phyloP scores from a whole-genome alignment of 2,113 vertebrate species.

The Mugil cephalus region DNA sequence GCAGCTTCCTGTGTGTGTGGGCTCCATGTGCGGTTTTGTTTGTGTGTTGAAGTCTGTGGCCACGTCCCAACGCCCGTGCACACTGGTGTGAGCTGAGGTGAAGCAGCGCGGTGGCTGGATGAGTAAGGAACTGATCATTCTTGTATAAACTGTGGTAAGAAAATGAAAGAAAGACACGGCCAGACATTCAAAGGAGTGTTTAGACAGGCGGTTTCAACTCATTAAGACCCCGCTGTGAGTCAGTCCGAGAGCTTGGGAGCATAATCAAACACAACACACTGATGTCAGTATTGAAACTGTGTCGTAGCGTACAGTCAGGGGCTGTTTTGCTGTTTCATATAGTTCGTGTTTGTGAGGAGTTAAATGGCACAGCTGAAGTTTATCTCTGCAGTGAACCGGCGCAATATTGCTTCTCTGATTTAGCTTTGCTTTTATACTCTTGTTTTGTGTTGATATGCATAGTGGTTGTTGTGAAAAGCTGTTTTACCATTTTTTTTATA shows the following conservation, averaged over 20 bases:
- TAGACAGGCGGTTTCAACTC: conserved; percentile 32
- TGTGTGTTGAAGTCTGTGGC: neutral
- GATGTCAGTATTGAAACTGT: neutral
- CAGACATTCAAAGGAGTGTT: neutral
- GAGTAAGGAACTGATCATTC: conserved; percentile 12
- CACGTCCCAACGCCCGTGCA: neutral
- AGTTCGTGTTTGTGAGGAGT: no score
- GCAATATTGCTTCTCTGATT: no score
- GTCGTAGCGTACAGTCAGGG: neutral
- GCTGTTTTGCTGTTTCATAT: no score
- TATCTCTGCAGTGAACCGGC: no score
- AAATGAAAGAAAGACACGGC: conserved; percentile 22
- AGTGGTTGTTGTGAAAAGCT: no score
- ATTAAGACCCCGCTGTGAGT: conserved; percentile 5
- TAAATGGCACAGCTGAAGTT: no score
- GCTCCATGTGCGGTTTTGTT: neutral
- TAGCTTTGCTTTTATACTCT: no score
- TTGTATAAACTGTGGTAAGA: conserved; percentile 8
- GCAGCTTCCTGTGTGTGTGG: neutral
- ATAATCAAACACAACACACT: neutral
- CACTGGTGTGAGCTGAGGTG: neutral
- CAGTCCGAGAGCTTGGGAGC: neutral
- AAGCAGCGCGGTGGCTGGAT: conserved; percentile 15
- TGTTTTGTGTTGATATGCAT: no score
- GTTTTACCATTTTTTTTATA: no score